Percentiles rank a stretch among this genome's conserved stretches.
phyloP scores from a whole-genome alignment of 2,888 invertebrate species.

The Thereva unica region DNA sequence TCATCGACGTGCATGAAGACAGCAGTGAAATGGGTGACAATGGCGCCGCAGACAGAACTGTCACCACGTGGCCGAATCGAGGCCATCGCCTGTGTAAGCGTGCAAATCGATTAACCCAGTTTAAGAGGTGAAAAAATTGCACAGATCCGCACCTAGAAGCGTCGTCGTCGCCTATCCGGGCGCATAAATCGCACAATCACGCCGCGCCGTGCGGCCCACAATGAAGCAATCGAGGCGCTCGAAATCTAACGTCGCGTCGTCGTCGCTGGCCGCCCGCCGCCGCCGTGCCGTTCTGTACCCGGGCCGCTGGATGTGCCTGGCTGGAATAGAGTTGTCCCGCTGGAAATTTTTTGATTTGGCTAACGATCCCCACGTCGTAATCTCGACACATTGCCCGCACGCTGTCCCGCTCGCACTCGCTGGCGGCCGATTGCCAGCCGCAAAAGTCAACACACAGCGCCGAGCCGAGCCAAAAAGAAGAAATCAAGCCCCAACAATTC shows the following conservation, averaged over 20 bases:
- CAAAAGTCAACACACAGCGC: conserved; percentile 13
- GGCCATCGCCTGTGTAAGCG: conserved; percentile 15
- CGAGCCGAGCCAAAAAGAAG: conserved; percentile 20
- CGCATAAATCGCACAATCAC: conserved; percentile 27
- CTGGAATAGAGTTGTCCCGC: conserved; percentile 33
- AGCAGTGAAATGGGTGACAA: too few relatives aligned
- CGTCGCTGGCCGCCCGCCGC: too few relatives aligned
- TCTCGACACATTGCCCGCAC: conserved; percentile 1
- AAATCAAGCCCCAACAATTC: conserved; percentile 32
- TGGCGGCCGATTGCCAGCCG: conserved; percentile 13
- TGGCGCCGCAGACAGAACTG: neutral
- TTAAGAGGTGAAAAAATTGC: conserved; percentile 12
- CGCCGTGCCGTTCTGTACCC: conserved; percentile 2
- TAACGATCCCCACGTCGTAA: conserved; percentile 38
- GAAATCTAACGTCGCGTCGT: too few relatives aligned
- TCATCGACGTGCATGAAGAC: too few relatives aligned
- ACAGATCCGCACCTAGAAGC: conserved; percentile 25
- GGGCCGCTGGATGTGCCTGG: conserved; percentile 22
- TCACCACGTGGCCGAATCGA: conserved; percentile 1
- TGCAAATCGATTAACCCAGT: conserved; percentile 23
- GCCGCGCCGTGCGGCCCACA: conserved; percentile 19
- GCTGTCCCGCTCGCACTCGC: conserved; percentile 7
- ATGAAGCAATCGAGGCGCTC: conserved; percentile 23
- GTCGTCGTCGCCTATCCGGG: conserved; percentile 2
- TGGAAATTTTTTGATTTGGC: conserved; percentile 36